A percentile compares a stretch with the other conserved stretches of the same genome.
Conservation (phyloP, 2,888 invertebrate species). For the Villa cingulata region DNA sequence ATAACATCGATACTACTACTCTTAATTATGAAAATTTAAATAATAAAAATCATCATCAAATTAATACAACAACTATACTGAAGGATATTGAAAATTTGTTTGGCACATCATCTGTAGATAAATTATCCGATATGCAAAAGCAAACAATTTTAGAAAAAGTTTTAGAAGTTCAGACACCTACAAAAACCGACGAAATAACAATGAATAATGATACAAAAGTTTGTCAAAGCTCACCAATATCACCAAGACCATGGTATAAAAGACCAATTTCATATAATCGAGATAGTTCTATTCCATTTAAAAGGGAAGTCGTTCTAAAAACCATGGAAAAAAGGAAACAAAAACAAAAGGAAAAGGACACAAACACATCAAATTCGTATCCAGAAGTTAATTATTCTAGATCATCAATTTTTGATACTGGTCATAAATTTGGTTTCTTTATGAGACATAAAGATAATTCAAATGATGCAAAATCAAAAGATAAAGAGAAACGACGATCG, state of each 20-base stretch:
- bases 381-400: conserved; percentile 44
- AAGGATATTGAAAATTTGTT: neutral
- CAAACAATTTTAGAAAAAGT: conserved; percentile 16
- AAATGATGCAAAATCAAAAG: conserved; percentile 12
- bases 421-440: conserved; percentile 15
- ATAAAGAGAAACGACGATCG: conserved; percentile 41
- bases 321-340: conserved; percentile 25
- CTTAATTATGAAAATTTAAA: neutral
- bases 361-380: conserved; percentile 27
- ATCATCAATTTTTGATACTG: conserved; percentile 37
- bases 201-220: neutral
- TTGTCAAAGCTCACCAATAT: conserved; percentile 31
- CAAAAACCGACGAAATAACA: neutral
- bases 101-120: neutral
- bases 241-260: conserved; percentile 55
- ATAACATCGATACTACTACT: neutral
- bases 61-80: neutral
- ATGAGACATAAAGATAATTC: conserved; percentile 15
- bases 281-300: conserved; percentile 20
- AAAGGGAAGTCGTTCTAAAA: conserved; percentile 18
- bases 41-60: neutral
- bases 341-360: conserved; percentile 31
- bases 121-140: conserved; percentile 9
- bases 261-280: conserved; percentile 30
- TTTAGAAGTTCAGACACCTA: conserved; percentile 16